A percentile compares a stretch with the other conserved stretches of the same genome.
phyloP scores from a whole-genome alignment of 2,888 invertebrate genomes.

The Drosophila siamana region DNA sequence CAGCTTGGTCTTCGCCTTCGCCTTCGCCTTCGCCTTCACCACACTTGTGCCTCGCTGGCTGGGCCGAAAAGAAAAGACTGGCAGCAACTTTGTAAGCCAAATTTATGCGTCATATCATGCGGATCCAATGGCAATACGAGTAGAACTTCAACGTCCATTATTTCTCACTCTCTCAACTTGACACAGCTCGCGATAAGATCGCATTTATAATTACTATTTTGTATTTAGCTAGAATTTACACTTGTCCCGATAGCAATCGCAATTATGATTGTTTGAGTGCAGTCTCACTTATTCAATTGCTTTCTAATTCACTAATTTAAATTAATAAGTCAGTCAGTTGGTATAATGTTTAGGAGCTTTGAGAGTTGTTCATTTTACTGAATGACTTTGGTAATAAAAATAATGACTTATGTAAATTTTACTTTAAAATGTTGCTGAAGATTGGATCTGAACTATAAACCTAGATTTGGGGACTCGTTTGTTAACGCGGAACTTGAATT shows the following conservation, averaged over 20 bases:
- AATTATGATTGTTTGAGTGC: slow-evolving; percentile 4
- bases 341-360: not conserved
- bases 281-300: not conserved
- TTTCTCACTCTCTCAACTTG: slow-evolving; percentile 33
- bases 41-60: slow-evolving; percentile 38
- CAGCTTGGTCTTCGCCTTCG: slow-evolving; percentile 25
- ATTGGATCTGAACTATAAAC: slow-evolving; percentile 1
- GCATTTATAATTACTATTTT: slow-evolving; percentile 14
- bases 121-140: slow-evolving; percentile 47
- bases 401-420: not conserved
- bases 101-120: slow-evolving; percentile 73
- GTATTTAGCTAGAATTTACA: not conserved
- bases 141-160: slow-evolving; percentile 38
- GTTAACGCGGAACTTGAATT: not conserved
- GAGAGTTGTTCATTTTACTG: not conserved
- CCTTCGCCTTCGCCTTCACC: slow-evolving; percentile 29
- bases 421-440: not conserved
- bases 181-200: slow-evolving; percentile 7
- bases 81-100: slow-evolving; percentile 64
- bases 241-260: slow-evolving; percentile 32
- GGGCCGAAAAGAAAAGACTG: slow-evolving; percentile 25
- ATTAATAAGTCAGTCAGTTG: too few relatives aligned
- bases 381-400: not conserved
- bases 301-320: not conserved
- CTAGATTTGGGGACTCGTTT: not conserved